Evolutionary conservation across 2,113 vertebrate species (phyloP), one percentile per base, ranked within the genome.

Genomic region (Chrysochloris asiatica): DNA sequence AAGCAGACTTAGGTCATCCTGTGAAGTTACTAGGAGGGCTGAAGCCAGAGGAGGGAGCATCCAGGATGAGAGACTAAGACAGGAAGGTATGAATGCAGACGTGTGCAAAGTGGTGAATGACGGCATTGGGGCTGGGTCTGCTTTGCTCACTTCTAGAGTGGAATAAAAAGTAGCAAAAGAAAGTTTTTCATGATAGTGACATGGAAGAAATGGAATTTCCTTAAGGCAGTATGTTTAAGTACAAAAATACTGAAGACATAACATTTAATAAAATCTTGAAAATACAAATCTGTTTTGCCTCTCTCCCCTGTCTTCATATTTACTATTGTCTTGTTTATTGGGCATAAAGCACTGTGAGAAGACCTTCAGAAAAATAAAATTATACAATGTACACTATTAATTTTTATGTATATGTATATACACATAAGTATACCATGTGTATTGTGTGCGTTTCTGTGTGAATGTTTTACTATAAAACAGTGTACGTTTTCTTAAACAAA

Each of bases 341-440:
- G 80, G 76, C 56, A 73, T 43, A 19, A 59, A 71, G 30, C 26
- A 93, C 45, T 54, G 0, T 8, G 41, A 86, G 24, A 82, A 24
- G 1, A 86, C 69, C 24, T 81, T 65, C 26, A 65, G 30, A 79
- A 93, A 93, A 85, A 50, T 65, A 59, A 85, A 82, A 81, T 86
- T 77, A 71, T 82, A 48, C 69, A 78, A 87, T 90, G 69, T 67
- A 65, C 36, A 67, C 38, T 59, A 82, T 71, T 89, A 88, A 33
- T 52, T 59, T 81, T 56, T 17, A n/a, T 45, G 78, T 6, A 56
- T 9, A 86, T 36, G 21, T 17, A 45, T 17, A 65, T 5, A 30
- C 4, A 36, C 2, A 48, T 41, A 69, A 45, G 33, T 2, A 52
- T 43, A 47, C 14, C 21, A 24, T 38, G 30, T 30, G 33, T 45